Base-by-base conservation (phyloP, 1,140 invertebrate genomes). In the Drosophila funebris region DNA sequence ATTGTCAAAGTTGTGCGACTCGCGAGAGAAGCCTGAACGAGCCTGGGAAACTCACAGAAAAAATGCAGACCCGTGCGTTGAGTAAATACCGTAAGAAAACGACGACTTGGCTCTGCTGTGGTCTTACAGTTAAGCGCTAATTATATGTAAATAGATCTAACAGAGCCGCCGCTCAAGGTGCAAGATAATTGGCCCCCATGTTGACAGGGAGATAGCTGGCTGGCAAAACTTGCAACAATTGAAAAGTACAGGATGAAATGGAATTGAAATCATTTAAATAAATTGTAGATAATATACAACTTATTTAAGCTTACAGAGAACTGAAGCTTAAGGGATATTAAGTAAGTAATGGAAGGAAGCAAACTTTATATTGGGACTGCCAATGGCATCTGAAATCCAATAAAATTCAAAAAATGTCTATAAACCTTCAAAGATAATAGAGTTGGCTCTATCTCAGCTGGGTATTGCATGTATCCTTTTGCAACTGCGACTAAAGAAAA, bases 91-190 rank as follows among this genome's bases (percentile, higher is more conserved):
- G 14, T 54, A 52, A 20, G 24, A 50, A 52, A 61, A 43, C 58
- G 31, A 54, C 14, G 27, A 44, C 52, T 68, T 24, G 36, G 60
- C 37, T 56, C 41, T 56, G 33, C 73, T 60, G 56, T 61, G 71
- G 66, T 48, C 58, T 75, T 66, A 53, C 57, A 72, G 62, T 72
- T 56, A 62, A 62, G 52, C 78, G 75, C 82, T 88, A 87, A 87
- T 87, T 87, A 87, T 82, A 88, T 88, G 82, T 72, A 87, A 87
- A 87, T 88, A 87, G 71, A 76, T 87, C 53, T 48, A 68, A 76
- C 20, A 44, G 50, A 61, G 54, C 27, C 36, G 64, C 29, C 39
- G 57, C 74, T 64, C 36, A 78, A 74, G 83, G 67, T 82, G 78
- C 73, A 43, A 73, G 29, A 78, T 85, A 88, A 85, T 88, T 85